phyloP scores from a whole-genome alignment of 2,113 vertebrate species.

The Coptodon rendalli region DNA sequence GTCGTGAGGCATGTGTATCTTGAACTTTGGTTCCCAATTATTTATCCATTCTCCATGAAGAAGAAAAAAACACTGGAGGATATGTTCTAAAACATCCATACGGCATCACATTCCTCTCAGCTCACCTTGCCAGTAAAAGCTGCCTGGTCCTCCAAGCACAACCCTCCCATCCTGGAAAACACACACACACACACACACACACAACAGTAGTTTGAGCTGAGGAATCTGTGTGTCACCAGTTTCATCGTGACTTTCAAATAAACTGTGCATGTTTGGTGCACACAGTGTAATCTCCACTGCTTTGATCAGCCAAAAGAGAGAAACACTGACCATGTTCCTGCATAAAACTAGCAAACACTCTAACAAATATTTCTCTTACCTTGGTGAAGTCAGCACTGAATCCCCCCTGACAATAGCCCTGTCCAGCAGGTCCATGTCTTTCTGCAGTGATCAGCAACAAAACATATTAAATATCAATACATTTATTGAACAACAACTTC shows the following conservation, averaged over 20 bases:
- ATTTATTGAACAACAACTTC: background rate
- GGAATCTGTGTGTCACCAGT: background rate
- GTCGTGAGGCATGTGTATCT: background rate
- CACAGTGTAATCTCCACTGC: background rate
- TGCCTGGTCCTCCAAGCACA: constrained; percentile 87
- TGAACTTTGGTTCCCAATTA: background rate
- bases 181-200: background rate
- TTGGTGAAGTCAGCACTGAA: constrained; percentile 90
- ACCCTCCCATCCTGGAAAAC: constrained; percentile 78
- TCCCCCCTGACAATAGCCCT: constrained; percentile 88
- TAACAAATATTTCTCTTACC: constrained; percentile 62
- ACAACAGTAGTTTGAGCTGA: background rate
- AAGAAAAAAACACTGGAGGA: background rate
- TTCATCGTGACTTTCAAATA: constrained; percentile 17
- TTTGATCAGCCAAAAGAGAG: background rate
- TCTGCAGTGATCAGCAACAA: constrained; percentile 37
- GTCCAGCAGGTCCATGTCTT: constrained; percentile 72
- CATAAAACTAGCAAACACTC: background rate
- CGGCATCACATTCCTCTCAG: background rate
- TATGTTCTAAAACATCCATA: background rate
- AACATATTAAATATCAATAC: background rate
- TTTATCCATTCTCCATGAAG: background rate
- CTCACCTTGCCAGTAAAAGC: constrained; percentile 91
- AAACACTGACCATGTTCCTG: background rate
- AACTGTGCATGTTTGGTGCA: background rate